These are phyloP conservation scores for Amniataba percoides DNA, from an alignment of 2,797 vertebrate species.

Conservation along the genomic window DNA sequence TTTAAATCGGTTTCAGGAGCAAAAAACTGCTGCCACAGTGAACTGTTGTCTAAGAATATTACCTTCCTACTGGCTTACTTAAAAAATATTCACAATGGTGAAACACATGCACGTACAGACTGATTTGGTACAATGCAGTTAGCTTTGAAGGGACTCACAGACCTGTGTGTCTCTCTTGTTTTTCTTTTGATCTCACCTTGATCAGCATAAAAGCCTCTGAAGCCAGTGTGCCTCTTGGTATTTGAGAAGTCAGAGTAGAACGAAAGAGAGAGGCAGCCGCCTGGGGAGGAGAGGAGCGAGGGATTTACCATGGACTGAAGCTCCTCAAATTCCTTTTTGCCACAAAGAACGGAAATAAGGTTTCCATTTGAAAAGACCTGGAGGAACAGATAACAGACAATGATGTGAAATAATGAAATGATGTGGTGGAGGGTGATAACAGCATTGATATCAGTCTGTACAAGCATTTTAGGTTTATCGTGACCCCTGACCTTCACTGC, in stretches of 20 bases:
- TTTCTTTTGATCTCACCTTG: constrained; percentile 83
- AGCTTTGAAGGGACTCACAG: background rate
- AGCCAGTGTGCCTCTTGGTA: constrained; percentile 88
- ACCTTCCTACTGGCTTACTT: background rate
- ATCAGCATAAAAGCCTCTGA: constrained; percentile 89
- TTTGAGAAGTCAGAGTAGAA: constrained; percentile 95
- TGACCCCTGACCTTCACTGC: constrained; percentile 86
- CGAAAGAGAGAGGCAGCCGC: constrained; percentile 84
- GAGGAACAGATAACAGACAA: background rate
- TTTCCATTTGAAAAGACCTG: constrained; percentile 77
- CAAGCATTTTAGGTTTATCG: background rate
- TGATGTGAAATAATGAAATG: background rate
- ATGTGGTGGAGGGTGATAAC: background rate
- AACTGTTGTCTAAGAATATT: constrained; percentile 23
- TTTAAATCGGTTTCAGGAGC: background rate
- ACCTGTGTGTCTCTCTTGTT: background rate
- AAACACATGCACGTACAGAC: background rate
- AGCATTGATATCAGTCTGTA: background rate
- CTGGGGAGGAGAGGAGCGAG: constrained; percentile 76
- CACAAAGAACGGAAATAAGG: constrained; percentile 85
- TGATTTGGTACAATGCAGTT: background rate
- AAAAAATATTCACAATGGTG: background rate
- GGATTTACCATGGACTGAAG: constrained; percentile 80
- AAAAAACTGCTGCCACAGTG: background rate
- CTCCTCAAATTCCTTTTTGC: constrained; percentile 73